Percentiles rank a stretch among this genome's conserved stretches.
Conservation (phyloP, 2,888 invertebrate genomes). For the Lepas anatifera region DNA sequence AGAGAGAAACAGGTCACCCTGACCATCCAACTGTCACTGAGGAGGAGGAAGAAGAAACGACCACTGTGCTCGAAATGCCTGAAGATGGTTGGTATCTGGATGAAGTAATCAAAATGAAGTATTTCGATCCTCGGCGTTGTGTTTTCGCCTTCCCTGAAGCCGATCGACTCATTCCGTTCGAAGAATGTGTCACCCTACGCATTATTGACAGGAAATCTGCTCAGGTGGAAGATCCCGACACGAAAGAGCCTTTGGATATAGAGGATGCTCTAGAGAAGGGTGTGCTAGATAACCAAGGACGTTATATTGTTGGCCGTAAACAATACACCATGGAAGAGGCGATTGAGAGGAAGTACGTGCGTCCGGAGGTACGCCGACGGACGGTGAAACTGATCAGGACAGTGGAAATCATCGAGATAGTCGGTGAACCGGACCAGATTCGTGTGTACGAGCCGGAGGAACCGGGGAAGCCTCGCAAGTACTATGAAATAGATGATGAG, state of each 20-base stretch:
- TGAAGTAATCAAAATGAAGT: conserved; percentile 66
- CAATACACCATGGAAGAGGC: conserved; percentile 31
- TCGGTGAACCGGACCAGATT: background rate
- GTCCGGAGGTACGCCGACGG: conserved; percentile 20
- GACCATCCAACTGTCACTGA: conserved; percentile 16
- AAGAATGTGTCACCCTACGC: conserved; percentile 72
- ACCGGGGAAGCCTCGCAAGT: conserved; percentile 12
- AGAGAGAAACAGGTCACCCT: conserved; percentile 1
- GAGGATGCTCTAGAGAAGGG: conserved; percentile 61
- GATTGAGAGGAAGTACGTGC: conserved; percentile 27
- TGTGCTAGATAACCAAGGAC: conserved; percentile 63
- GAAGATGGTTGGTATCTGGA: conserved; percentile 67
- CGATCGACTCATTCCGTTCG: conserved; percentile 67
- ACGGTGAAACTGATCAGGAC: background rate
- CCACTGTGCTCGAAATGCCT: conserved; percentile 49
- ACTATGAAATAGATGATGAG: conserved; percentile 9
- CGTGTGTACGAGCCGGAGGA: background rate
- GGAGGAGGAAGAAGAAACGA: conserved; percentile 19
- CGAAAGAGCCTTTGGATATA: conserved; percentile 49
- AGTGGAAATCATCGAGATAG: background rate
- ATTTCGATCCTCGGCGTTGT: conserved; percentile 72
- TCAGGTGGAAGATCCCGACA: conserved; percentile 61
- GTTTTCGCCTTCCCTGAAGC: conserved; percentile 75
- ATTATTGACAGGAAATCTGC: conserved; percentile 76
- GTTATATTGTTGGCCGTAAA: conserved; percentile 44